A percentile compares a stretch with the other conserved stretches of the same genome.
Evolutionary conservation across 2,113 vertebrate species (phyloP).

Genomic region (Toxostoma redivivum): DNA sequence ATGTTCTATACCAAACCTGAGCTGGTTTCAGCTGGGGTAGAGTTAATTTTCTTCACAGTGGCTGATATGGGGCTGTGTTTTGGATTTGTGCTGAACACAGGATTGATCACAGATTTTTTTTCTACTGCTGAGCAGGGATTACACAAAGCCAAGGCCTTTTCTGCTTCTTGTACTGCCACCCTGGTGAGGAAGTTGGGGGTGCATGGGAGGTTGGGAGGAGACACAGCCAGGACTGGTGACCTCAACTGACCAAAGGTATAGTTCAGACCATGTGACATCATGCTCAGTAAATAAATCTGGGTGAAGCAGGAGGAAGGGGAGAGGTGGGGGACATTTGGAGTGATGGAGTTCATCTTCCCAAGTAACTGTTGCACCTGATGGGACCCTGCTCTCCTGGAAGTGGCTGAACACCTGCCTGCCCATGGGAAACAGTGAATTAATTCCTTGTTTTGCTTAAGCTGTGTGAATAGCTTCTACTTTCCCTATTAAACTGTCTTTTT

Average conservation of each 20-base stretch:
- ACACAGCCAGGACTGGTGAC: neutral
- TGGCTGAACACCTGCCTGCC: neutral
- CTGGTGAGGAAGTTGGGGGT: neutral
- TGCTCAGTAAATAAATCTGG: neutral
- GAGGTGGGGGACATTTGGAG: fast-evolving
- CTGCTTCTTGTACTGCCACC: fast-evolving
- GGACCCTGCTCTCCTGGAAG: neutral
- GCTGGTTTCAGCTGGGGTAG: neutral
- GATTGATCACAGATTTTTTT: neutral
- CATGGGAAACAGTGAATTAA: neutral
- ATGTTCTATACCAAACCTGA: neutral
- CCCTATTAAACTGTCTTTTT: neutral
- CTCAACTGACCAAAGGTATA: neutral
- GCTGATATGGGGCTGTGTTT: neutral
- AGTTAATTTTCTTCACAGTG: neutral
- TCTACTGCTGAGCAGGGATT: neutral
- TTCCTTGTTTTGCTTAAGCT: neutral
- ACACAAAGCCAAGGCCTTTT: neutral
- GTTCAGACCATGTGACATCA: neutral
- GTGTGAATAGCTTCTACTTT: neutral
- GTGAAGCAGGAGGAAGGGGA: neutral
- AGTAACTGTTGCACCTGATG: neutral
- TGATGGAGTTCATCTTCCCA: neutral
- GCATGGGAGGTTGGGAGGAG: neutral
- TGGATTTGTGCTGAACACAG: neutral